Conservation (phyloP, 2,888 invertebrate species). For the Griposia aprilina region DNA sequence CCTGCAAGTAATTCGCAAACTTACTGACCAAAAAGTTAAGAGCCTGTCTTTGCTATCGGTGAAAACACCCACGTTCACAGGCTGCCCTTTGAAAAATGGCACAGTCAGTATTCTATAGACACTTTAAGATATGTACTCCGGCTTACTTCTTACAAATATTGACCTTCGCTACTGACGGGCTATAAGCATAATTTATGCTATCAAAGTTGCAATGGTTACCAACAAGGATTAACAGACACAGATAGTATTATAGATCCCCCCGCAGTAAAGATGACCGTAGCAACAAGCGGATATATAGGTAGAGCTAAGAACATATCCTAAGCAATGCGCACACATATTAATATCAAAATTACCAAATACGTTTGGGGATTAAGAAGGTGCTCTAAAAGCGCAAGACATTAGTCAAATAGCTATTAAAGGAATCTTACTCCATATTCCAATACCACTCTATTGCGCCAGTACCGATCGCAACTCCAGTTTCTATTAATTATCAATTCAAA, state of each 20-base stretch:
- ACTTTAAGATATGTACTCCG: too few species aligned
- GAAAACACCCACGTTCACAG: not conserved
- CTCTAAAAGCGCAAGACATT: conserved; percentile 13
- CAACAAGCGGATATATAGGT: not conserved
- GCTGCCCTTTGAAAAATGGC: too few species aligned
- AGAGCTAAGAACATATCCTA: not conserved
- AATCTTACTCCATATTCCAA: conserved; percentile 50
- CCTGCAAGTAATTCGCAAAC: not conserved
- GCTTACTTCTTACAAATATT: too few species aligned
- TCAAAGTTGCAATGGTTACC: not conserved
- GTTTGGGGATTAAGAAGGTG: not conserved
- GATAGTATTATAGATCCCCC: not conserved
- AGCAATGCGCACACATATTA: not conserved
- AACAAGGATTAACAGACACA: not conserved
- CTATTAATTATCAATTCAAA: conserved; percentile 62
- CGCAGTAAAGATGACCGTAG: not conserved
- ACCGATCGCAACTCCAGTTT: conserved; percentile 46
- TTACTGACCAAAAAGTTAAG: too few species aligned
- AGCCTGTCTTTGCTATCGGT: not conserved
- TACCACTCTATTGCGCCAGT: conserved; percentile 42
- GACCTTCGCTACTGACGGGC: too few species aligned
- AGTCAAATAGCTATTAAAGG: conserved; percentile 40
- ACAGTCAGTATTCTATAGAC: too few species aligned
- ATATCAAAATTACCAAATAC: conserved; percentile 22
- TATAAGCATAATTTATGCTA: too few species aligned